These are phyloP conservation scores for Apoda limacodes DNA, from an alignment of 2,888 invertebrate species.

Conservation along the genomic window DNA sequence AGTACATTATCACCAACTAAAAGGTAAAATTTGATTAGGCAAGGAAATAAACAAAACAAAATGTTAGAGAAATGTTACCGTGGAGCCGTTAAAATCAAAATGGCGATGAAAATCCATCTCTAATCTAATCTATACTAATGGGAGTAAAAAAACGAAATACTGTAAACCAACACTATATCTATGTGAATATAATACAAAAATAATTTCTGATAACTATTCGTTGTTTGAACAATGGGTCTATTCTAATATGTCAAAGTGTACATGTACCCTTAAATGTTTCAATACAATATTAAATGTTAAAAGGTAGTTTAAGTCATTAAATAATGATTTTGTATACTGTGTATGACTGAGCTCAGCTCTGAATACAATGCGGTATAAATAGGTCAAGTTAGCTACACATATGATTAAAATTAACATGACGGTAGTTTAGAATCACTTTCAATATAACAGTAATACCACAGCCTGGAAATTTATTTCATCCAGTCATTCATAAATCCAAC, in stretches of 20 bases:
- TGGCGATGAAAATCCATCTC: constrained; percentile 33
- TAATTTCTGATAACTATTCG: constrained; percentile 33
- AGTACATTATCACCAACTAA: constrained; percentile 35
- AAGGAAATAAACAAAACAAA: constrained; percentile 40
- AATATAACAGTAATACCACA: too few relatives aligned
- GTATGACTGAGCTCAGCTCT: too few relatives aligned
- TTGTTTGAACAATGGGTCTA: constrained; percentile 44
- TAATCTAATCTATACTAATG: constrained; percentile 28
- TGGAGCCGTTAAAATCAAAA: constrained; percentile 40
- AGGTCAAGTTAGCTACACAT: too few relatives aligned
- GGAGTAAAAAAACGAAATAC: constrained; percentile 36
- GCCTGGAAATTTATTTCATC: too few relatives aligned
- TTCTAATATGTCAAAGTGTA: constrained; percentile 28
- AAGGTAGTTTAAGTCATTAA: too few relatives aligned
- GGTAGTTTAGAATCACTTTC: too few relatives aligned
- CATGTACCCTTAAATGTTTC: too few relatives aligned
- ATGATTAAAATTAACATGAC: too few relatives aligned
- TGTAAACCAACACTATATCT: constrained; percentile 43
- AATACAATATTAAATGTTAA: too few relatives aligned
- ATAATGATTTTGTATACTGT: too few relatives aligned
- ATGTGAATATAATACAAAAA: constrained; percentile 36
- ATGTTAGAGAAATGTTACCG: constrained; percentile 29
- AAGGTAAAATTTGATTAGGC: constrained; percentile 46
- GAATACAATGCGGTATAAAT: too few relatives aligned
- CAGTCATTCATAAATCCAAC: too few relatives aligned